Evolutionary conservation across 1,140 invertebrate species (phyloP), one percentile per base, ranked within the genome.

Genomic region (Bursaphelenchus mucronatus): DNA sequence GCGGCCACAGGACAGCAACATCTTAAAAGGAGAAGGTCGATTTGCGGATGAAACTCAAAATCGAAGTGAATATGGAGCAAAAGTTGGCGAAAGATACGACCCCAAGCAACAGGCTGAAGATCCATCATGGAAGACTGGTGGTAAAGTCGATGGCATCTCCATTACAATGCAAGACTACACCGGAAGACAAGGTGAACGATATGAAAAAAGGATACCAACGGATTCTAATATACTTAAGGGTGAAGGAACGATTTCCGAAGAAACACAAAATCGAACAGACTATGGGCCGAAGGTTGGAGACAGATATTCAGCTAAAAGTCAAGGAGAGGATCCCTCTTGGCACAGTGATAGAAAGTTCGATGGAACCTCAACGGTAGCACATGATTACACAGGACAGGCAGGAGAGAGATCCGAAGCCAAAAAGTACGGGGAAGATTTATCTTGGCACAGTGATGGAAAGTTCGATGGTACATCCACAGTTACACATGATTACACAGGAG

Each of bases 221-320:
- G 65, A 69, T 61, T 69, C 66, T 3, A 61, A 69, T 52, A 30
- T 69, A 3, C 43, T 68, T 3, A 68, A 70, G 40, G 65, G 66
- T 51, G 66, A 67, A n/a, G 66, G 66, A 17, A 13, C 7, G 13
- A 55, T 67, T 39, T 30, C 15, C 19, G 47, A n/a, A 17, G 44
- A 61, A 17, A 44, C 68, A 0, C 53, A 39, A 7, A 61, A 39
- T 40, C 43, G 43, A 46, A 15, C 40, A 9, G 67, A 70, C 13
- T 70, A 69, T 15, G 46, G 45, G 0, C 39, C 50, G 6, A 70
- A 61, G 15, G 43, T 59, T 13, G 67, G 55, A 15, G 68, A 69
- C 40, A 43, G 68, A n/a, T 70, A 53, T 19, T 67, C 69, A 49
- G 44, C 44, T 15, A 68, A 50, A n/a, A 51, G 44, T 51, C 68